phyloP scores from a whole-genome alignment of 2,797 vertebrate genomes.

The Onychomys torridus region DNA sequence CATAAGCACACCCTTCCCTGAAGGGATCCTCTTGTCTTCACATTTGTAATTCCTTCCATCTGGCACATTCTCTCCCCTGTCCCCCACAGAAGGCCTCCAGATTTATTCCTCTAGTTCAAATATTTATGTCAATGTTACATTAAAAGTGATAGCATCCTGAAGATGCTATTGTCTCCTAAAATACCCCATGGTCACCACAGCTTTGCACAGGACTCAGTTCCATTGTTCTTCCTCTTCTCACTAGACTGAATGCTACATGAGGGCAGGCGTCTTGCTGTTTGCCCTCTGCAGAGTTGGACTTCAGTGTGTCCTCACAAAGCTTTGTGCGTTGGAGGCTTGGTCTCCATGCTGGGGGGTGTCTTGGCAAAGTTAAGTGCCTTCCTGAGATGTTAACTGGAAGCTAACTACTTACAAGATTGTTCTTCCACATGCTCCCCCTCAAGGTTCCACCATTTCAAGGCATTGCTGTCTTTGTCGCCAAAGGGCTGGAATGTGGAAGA shows the following conservation, averaged over 20 bases:
- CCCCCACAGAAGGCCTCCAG: not conserved
- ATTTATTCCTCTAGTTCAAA: not conserved
- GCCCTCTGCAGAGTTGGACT: not conserved
- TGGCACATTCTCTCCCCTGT: not conserved
- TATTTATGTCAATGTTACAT: not conserved
- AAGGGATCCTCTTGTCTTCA: not conserved
- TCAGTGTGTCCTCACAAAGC: too few relatives aligned
- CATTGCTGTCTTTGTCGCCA: not conserved
- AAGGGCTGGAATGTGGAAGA: not conserved
- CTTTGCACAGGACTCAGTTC: not conserved
- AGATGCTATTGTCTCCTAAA: not conserved
- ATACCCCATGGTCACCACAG: not conserved
- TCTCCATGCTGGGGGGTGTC: not conserved
- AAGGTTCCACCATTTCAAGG: not conserved
- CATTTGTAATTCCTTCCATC: not conserved
- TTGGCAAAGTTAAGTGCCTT: slow-evolving; percentile 8
- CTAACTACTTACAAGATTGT: not conserved
- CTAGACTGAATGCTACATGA: not conserved
- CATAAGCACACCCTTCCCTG: not conserved
- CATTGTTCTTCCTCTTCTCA: not conserved
- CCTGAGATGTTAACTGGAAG: not conserved
- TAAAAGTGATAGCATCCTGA: not conserved
- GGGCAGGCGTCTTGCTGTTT: not conserved
- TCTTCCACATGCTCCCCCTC: not conserved
- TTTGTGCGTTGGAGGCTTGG: not conserved